Evolutionary conservation across 2,888 invertebrate genomes (phyloP).

Genomic region (Lysandra coridon): DNA sequence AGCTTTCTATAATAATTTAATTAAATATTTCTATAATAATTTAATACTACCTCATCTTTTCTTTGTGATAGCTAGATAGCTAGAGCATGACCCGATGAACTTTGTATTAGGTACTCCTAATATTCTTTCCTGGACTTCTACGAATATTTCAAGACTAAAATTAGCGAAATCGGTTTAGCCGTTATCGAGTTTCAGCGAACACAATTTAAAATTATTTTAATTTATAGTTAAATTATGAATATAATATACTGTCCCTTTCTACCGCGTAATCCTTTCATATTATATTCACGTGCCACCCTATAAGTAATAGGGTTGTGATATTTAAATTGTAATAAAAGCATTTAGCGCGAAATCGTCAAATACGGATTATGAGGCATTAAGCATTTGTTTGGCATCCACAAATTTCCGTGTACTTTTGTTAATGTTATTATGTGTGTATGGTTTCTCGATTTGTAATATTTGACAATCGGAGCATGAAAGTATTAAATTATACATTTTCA

Average conservation of each 20-base stretch:
- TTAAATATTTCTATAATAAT: too few relatives aligned
- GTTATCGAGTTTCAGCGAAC: too few relatives aligned
- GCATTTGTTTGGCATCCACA: conserved; percentile 46
- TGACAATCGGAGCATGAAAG: not conserved
- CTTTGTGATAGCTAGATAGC: too few relatives aligned
- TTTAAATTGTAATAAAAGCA: conserved; percentile 61
- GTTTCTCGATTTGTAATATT: conserved; percentile 22
- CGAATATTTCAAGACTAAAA: too few relatives aligned
- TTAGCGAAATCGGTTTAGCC: too few relatives aligned
- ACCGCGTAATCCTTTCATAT: not conserved
- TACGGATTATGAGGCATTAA: conserved; percentile 61
- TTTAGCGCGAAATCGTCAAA: conserved; percentile 50
- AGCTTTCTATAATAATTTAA: too few relatives aligned
- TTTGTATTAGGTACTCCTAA: too few relatives aligned
- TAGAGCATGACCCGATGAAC: too few relatives aligned
- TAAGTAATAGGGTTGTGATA: conserved; percentile 69
- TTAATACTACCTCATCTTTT: too few relatives aligned
- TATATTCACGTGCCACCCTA: conserved; percentile 42
- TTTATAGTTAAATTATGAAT: too few relatives aligned
- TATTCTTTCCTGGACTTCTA: too few relatives aligned
- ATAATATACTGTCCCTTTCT: not conserved
- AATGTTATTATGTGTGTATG: conserved; percentile 13
- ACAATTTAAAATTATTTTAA: too few relatives aligned
- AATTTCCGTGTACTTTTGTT: conserved; percentile 32
- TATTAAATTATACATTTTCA: not conserved